A percentile compares a stretch with the other conserved stretches of the same genome.
Evolutionary conservation across 2,888 invertebrate species (phyloP).

Genomic region (Ellobium chinense): DNA sequence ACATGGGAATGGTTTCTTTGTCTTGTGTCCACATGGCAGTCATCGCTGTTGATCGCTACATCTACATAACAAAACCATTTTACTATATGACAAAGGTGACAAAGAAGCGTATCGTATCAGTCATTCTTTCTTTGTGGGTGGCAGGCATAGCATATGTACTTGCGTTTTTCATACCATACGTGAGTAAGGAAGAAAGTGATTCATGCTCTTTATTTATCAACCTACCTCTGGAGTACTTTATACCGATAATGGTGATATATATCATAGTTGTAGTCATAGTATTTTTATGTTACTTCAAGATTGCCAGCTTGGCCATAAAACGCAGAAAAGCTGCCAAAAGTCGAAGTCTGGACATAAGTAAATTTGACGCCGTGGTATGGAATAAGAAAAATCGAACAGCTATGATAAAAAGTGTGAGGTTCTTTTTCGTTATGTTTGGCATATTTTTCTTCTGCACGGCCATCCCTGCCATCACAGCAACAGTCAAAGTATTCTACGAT

Average conservation of each 20-base stretch:
- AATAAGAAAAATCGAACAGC: background rate
- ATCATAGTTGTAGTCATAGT: too few species aligned
- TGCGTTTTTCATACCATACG: too few species aligned
- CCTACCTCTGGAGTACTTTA: too few species aligned
- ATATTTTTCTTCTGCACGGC: background rate
- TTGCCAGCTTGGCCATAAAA: background rate
- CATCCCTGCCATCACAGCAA: background rate
- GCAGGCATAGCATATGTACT: too few species aligned
- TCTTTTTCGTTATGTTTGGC: background rate
- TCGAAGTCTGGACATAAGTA: background rate
- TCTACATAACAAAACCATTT: background rate
- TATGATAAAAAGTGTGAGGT: background rate
- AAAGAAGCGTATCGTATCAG: too few species aligned
- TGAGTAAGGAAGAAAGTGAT: too few species aligned
- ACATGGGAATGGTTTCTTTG: background rate
- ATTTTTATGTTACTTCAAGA: conserved; percentile 2
- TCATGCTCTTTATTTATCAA: too few species aligned
- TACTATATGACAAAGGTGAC: background rate
- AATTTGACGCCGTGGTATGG: background rate
- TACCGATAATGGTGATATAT: too few species aligned
- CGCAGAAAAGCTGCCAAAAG: background rate
- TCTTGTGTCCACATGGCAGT: background rate
- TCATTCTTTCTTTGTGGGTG: too few species aligned
- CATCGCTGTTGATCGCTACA: conserved; percentile 18
- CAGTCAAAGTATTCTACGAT: background rate